These are phyloP conservation scores for Mythimna lalbum DNA, from an alignment of 2,888 invertebrate species.

Conservation along the genomic window DNA sequence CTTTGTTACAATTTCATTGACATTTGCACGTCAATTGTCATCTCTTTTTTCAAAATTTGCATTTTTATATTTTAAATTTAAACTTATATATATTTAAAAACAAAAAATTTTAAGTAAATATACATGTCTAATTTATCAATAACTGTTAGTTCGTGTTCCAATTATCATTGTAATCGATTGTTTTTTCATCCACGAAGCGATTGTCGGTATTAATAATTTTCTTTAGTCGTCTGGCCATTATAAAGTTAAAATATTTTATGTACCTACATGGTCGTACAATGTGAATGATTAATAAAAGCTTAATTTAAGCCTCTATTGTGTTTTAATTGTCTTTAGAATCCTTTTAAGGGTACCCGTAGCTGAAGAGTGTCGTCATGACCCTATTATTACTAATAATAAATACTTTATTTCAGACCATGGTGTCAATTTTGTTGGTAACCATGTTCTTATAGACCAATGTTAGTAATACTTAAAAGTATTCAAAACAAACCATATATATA, in stretches of 20 bases:
- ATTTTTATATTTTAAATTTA: not conserved
- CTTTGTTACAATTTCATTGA: no score
- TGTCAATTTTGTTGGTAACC: no score
- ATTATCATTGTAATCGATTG: conserved; percentile 5
- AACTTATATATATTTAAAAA: not conserved
- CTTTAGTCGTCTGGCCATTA: conserved; percentile 71
- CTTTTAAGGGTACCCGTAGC: not conserved
- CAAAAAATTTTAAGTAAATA: not conserved
- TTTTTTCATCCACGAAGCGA: conserved; percentile 60
- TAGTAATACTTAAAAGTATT: no score
- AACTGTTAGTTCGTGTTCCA: not conserved
- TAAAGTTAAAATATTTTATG: conserved; percentile 68
- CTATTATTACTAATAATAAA: no score
- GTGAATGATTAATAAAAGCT: conserved; percentile 78
- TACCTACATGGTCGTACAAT: conserved; percentile 72
- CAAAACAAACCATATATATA: no score
- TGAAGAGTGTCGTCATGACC: no score
- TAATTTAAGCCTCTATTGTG: conserved; percentile 66
- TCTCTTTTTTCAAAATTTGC: not conserved
- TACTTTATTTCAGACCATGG: no score
- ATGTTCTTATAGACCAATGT: no score
- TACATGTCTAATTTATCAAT: not conserved
- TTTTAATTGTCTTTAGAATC: conserved; percentile 22
- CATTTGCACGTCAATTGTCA: not conserved
- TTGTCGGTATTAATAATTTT: conserved; percentile 67